Evolutionary conservation across 2,888 invertebrate genomes (phyloP).

Genomic region (Lepidocyrtoides sp.): DNA sequence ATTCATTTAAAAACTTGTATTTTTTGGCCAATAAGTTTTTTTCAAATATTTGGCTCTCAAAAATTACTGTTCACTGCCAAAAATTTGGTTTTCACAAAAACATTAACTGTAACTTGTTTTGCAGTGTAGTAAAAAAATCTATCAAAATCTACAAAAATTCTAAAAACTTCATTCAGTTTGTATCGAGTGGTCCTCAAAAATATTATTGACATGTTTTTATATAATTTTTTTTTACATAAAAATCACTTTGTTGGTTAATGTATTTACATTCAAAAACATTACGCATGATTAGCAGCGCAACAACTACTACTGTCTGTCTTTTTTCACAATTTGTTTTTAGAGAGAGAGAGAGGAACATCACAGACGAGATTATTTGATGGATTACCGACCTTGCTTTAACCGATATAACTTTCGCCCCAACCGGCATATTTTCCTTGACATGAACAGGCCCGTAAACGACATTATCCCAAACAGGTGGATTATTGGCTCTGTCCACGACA

Average conservation of each 20-base stretch:
- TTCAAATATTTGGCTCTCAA: conserved; percentile 32
- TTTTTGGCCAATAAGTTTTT: not conserved
- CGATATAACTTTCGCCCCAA: conserved; percentile 98
- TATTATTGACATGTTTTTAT: not conserved
- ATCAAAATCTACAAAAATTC: conserved; percentile 3
- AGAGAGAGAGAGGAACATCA: conserved; percentile 13
- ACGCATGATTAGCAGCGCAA: not conserved
- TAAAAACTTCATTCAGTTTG: not conserved
- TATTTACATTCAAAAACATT: not conserved
- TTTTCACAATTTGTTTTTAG: not conserved
- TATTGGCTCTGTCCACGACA: conserved; percentile 98
- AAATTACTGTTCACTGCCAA: conserved; percentile 22
- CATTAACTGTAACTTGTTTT: not conserved
- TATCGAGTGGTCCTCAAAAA: conserved; percentile 29
- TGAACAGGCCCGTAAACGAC: conserved; percentile 98
- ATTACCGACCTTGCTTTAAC: conserved; percentile 98
- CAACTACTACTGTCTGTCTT: not conserved
- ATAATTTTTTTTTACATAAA: not conserved
- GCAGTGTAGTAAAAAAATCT: conserved; percentile 6
- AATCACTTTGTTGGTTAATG: not conserved
- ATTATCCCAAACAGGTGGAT: conserved; percentile 96
- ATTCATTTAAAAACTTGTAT: not conserved
- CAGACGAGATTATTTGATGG: conserved; percentile 21
- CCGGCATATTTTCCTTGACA: conserved; percentile 99
- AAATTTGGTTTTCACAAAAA: not conserved